Base-by-base conservation (phyloP, 2,113 vertebrate genomes). In the Epinephelus cyanopodus region DNA sequence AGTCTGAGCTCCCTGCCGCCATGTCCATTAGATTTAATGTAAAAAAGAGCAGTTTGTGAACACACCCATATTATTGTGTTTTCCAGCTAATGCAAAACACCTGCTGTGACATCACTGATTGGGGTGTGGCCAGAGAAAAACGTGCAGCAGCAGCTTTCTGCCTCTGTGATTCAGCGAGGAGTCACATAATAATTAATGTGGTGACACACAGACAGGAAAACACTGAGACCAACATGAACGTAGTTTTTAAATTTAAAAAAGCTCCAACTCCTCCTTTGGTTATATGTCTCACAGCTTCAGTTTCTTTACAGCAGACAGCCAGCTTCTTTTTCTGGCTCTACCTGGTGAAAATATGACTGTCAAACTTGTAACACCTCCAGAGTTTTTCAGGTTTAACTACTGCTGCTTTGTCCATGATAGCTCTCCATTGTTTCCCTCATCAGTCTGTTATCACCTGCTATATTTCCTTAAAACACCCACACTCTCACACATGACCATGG, bases 61-160 rank as follows among this genome's bases (percentile, higher is more conserved):
- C 21, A 45, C 45, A 19, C 39, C 47, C 50, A 8, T 33, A 42
- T 67, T 62, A 37, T 27, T 64, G 21, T 13, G 58, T 63, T 48
- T 82, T 53, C 13, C n/a, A 23, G 68, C 70, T 84, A 67, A 82
- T 71, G 42, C 42, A 58, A 68, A 84, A 71, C 77, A 67, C 79
- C 67, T 80, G 68, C 60, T 77, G 79, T 77, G 66, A 79, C 33
- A 13, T 74, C 82, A 77, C 19, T 6, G 25, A n/a, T n/a, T 21
- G 18, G 27, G 21, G 68, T 12, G 67, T 68, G 18, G 63, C 67
- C 50, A 78, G 71, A 67, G 48, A 75, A 47, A 72, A 71, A 72
- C 21, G 19, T 60, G 53, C 61, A 39, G 57, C 66, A 62, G 61
- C 85, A 77, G 67, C 63, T 73, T 69, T 79, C 11, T 57, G 60